Percentiles rank a stretch among this genome's conserved stretches.
Evolutionary conservation across 2,113 vertebrate species (phyloP).

Genomic region (Columba janthina): DNA sequence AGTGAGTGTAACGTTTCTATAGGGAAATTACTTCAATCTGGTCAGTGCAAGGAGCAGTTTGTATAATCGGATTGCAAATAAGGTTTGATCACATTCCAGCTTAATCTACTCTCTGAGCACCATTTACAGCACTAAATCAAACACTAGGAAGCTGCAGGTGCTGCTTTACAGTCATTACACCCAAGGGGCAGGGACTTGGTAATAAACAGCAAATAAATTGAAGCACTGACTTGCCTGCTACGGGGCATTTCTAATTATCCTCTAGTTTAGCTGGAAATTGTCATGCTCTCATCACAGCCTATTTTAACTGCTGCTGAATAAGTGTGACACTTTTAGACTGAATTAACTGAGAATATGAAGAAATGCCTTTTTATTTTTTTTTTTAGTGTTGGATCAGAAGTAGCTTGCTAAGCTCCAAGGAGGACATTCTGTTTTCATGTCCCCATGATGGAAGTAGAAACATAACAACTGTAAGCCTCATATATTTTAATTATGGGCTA

Average conservation of each 20-base stretch:
- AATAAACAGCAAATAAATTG: constrained; percentile 97
- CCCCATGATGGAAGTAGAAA: constrained; percentile 73
- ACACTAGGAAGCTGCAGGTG: constrained; percentile 85
- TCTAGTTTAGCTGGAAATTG: constrained; percentile 85
- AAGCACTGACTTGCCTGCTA: constrained; percentile 92
- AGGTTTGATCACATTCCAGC: constrained; percentile 97
- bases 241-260: constrained; percentile 96
- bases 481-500: constrained; percentile 83
- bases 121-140: constrained; percentile 93
- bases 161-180: constrained; percentile 88
- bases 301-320: constrained; percentile 77
- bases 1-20: constrained; percentile 88
- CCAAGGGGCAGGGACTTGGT: constrained; percentile 86
- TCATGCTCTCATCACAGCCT: constrained; percentile 77
- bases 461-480: constrained; percentile 78
- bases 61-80: constrained; percentile 99
- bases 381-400: neutral
- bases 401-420: constrained; percentile 26
- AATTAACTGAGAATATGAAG: constrained; percentile 77
- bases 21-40: constrained; percentile 90
- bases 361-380: constrained; percentile 15
- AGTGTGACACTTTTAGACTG: constrained; percentile 76
- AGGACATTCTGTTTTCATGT: constrained; percentile 49
- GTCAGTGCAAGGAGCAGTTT: constrained; percentile 90
- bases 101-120: constrained; percentile 93